Evolutionary conservation across 1,140 invertebrate genomes (phyloP), one percentile per base, ranked within the genome.

Genomic region (Micrasema longulum): DNA sequence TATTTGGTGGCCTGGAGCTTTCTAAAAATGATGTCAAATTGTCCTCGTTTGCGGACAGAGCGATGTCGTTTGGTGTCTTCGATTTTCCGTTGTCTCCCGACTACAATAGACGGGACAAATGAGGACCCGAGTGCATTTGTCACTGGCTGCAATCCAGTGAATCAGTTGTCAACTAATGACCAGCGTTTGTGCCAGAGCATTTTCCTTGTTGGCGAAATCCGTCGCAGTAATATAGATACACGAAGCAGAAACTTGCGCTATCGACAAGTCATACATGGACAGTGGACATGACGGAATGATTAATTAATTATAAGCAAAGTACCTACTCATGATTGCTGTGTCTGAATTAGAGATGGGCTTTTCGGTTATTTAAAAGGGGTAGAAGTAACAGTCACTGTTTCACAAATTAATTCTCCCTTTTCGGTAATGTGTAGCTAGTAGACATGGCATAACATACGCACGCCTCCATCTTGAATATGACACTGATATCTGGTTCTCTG

Each of bases 41-140:
- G 18, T 48, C 47, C 16, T 48, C n/a, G n/a, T 55, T 26, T 16
- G 12, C 10, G 26, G 14, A n/a, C 23, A 53, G 23, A 36, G 26
- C 23, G 52, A 26, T 23, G 26, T 16, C 12, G 52, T 31, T 55
- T 55, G 22, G 20, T 55, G 23, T 6, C 52, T 14, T n/a, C 43
- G 52, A 31, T 26, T 48, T 48, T 48, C n/a, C 23, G n/a, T 16
- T 7, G 26, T 36, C 22, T 26, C n/a, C 14, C 11, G 52, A 55
- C n/a, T 23, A 55, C 52, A 55, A 55, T 55, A n/a, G 26, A 55
- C 23, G 10, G 26, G 26, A 55, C 23, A 55, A 36, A 36, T 35
- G 52, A 55, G 26, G 52, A 31, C 26, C 52, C 26, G 52, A 23
- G 52, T 31, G 26, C 52, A 55, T 55, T 55, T 55, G 52, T 55